A percentile compares a stretch with the other conserved stretches of the same genome.
phyloP scores from a whole-genome alignment of 64 coral and sea anemone genomes.

The Stylophora pistillata region DNA sequence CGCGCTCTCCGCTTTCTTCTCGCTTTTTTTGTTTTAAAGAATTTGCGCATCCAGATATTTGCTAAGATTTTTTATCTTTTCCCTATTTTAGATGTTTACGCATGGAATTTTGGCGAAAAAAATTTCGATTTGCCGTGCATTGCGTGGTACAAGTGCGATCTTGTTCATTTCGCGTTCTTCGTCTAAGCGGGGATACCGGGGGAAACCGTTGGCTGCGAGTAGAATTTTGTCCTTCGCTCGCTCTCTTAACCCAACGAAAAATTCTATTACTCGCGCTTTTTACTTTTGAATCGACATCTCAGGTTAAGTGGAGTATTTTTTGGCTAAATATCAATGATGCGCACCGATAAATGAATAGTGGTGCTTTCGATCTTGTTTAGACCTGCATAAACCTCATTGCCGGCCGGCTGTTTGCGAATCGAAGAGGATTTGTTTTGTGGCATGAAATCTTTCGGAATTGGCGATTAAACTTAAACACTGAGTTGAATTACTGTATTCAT shows the following conservation, averaged over 20 bases:
- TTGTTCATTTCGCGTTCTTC: not conserved
- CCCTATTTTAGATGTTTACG: not conserved
- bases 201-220: not conserved
- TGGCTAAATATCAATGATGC: not conserved
- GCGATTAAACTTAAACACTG: not conserved
- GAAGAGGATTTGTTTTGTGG: not conserved
- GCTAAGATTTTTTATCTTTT: not conserved
- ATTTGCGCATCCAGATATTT: constrained; percentile 10
- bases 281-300: not conserved
- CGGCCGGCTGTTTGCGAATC: not conserved
- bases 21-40: constrained; percentile 4
- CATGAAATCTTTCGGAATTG: not conserved
- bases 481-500: not conserved
- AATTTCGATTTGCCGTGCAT: not conserved
- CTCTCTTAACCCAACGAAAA: not conserved
- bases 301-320: not conserved
- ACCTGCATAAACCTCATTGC: not conserved
- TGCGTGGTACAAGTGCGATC: not conserved
- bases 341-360: not conserved
- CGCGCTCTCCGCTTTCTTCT: constrained; percentile 15
- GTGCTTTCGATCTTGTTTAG: constrained; percentile 40
- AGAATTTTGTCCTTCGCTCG: not conserved
- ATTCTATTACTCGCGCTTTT: not conserved
- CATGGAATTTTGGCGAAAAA: constrained; percentile 22
- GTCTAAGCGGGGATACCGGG: not conserved